Evolutionary conservation across 2,797 vertebrate genomes (phyloP).

Genomic region (Phaenicophaeus curvirostris): DNA sequence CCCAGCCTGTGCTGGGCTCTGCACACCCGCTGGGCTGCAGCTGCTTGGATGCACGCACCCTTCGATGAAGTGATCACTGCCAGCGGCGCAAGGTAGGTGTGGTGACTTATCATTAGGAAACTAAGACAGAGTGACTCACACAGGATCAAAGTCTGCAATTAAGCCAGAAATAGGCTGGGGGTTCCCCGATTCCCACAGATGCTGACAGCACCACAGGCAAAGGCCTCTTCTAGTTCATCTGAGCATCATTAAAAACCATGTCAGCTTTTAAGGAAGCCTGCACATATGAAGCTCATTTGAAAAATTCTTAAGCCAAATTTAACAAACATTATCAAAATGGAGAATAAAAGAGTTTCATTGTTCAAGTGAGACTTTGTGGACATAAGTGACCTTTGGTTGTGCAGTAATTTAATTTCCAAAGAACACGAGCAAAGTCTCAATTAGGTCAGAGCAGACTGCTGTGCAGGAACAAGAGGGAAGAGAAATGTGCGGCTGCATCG

Average conservation of each 20-base stretch:
- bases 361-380: background rate
- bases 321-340: background rate
- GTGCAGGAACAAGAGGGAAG: background rate
- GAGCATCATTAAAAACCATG: background rate
- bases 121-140: background rate
- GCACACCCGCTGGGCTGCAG: background rate
- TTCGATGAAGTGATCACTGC: background rate
- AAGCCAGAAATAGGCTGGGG: background rate
- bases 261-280: background rate
- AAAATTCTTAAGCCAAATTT: background rate
- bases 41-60: background rate
- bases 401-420: constrained; percentile 35
- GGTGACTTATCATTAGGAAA: background rate
- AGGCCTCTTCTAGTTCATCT: background rate
- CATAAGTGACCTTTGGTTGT: background rate
- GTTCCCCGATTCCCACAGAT: background rate
- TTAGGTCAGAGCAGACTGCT: background rate
- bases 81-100: background rate
- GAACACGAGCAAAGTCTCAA: background rate
- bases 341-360: background rate
- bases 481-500: background rate
- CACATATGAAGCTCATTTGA: background rate
- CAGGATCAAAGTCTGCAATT: background rate
- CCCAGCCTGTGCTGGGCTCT: background rate
- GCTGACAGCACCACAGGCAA: background rate